Base-by-base conservation (phyloP, 2,113 vertebrate species). In the Notechis scutatus region DNA sequence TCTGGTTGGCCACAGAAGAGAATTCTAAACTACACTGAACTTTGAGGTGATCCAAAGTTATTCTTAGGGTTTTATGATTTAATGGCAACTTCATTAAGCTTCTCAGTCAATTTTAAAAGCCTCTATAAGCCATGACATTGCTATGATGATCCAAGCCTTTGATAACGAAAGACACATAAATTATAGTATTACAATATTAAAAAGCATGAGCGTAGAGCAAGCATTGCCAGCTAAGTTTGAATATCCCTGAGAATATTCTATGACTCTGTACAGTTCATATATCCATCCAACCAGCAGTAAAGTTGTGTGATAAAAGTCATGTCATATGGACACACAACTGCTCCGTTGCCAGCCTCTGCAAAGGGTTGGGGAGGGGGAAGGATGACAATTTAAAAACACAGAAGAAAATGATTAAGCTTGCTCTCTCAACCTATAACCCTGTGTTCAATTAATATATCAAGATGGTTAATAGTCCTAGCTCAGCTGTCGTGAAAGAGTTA, bases 1-100 rank as follows among this genome's bases (percentile, higher is more conserved):
- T 64, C 59, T 29, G 61, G 10, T 29, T 64, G 61, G 59, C 59
- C 59, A 29, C 8, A 64, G 61, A 64, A 64, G 26, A 29, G 10
- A 64, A 64, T 64, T 29, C 61, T 64, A 64, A 64, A 29, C 61
- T 29, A 64, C 26, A 29, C 11, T 64, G 61, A 64, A 64, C 10
- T 64, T 4, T 64, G 61, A 64, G 26, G 24, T 64, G 61, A 64
- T 64, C 61, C 61, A 29, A 11, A 26, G 11, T 12, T 26, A 29
- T 26, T 61, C 24, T 64, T 64, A 29, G 26, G 59, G 1, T 64
- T 64, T 64, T 64, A 29, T 15, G 34, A 39, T 59, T 90, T 85
- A 11, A 26, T 34, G 88, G 54, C 88, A 90, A 85, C 42, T 90
- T 61, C 88, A 90, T 85, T 92, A 92, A 92, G 89, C 26, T 90